A percentile compares a stretch with the other conserved stretches of the same genome.
Conservation (phyloP, 2,888 invertebrate species). For the Athalia rosae region DNA sequence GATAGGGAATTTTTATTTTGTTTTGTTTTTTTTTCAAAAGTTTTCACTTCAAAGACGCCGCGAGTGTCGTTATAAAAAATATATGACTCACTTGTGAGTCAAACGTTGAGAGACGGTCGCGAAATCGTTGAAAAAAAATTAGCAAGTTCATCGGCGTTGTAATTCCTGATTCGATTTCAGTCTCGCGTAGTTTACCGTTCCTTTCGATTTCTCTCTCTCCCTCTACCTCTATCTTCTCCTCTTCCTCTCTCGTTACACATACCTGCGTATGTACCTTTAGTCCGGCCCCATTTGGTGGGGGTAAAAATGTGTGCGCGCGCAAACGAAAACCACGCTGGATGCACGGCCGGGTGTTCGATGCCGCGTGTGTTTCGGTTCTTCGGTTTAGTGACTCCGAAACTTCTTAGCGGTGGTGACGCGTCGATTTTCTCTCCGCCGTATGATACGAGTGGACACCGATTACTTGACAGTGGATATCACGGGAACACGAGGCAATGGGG, state of each 20-base stretch:
- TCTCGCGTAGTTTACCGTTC: background rate
- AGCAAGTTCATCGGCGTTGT: no score
- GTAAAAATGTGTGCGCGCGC: slow-evolving; percentile 63
- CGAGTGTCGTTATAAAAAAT: no score
- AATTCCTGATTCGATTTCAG: no score
- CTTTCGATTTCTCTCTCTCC: background rate
- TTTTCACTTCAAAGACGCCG: no score
- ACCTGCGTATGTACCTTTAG: background rate
- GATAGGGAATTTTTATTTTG: no score
- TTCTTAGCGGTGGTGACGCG: slow-evolving; percentile 52
- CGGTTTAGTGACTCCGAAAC: slow-evolving; percentile 66
- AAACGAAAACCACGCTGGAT: slow-evolving; percentile 63
- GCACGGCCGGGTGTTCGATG: slow-evolving; percentile 29
- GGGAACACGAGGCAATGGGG: no score
- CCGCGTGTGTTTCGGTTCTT: slow-evolving; percentile 44
- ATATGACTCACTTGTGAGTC: no score
- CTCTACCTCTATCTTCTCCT: slow-evolving; percentile 54
- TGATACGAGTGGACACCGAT: no score
- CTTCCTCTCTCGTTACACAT: background rate
- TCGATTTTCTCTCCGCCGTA: background rate
- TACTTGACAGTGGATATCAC: no score
- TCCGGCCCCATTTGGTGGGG: background rate
- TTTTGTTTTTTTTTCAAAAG: no score
- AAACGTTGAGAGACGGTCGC: no score
- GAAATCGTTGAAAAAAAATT: no score